Base-by-base conservation (phyloP, 2,888 invertebrate species). In the Adelphocoris suturalis region DNA sequence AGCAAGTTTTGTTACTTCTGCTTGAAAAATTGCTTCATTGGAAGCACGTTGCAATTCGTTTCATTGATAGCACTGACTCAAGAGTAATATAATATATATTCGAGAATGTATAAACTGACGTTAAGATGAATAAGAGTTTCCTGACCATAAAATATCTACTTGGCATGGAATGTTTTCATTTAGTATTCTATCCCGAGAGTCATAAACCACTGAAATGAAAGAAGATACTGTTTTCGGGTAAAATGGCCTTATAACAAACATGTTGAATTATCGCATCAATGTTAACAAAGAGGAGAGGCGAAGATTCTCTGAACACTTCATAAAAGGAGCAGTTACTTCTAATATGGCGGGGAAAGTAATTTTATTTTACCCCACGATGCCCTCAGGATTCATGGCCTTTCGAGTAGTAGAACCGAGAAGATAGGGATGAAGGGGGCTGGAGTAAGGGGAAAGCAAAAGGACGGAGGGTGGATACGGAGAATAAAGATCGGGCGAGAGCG, bases 291-390 rank as follows among this genome's bases (percentile, higher is more conserved):
- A n/a, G n/a, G 19, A 61, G 61, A 19, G 61, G n/a, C n/a, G 19
- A 19, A 61, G 76, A 76, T 28, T 28, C 76, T 76, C 16, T 7
- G 13, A 76, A n/a, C 28, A 27, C 76, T 76, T 28, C 46, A 76
- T 46, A 76, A 76, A 76, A 76, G 76, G 76, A 46, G 55, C 52
- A 55, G 57, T 57, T 68, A 80, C 87, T 61, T 87, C 90, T 90
- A 87, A 90, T 90, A 90, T 86, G 28, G 46, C 52, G 90, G 81
- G 76, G 47, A 61, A 86, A 90, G 90, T 90, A 86, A 90, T 90
- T 87, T 80, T 86, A 90, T 90, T 87, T 80, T 75, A 90, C 86
- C 61, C 87, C 87, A 87, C 76, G 76, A 61, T n/a, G 81, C 27
- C 14, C 28, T 55, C 19, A 78, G 82, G 86, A 86, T 88, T 89